These are phyloP conservation scores for Cervus canadensis DNA, from an alignment of 2,113 vertebrate species.

Conservation along the genomic window DNA sequence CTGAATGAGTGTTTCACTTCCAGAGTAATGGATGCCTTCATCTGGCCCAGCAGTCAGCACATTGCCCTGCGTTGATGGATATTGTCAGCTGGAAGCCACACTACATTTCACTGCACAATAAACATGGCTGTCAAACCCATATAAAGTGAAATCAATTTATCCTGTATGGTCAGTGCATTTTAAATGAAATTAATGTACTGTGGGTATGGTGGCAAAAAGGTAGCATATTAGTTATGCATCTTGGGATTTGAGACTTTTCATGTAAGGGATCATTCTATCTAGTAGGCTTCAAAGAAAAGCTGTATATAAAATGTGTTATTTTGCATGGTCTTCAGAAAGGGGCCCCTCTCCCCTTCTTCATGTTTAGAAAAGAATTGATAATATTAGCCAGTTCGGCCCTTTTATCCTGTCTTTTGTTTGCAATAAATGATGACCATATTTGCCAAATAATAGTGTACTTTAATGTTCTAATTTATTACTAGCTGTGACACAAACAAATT, in stretches of 20 bases:
- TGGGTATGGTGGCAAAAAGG: conserved; percentile 87
- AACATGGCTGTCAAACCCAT: conserved; percentile 99
- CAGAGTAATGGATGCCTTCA: conserved; percentile 99
- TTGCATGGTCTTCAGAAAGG: conserved; percentile 35
- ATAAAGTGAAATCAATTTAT: conserved; percentile 99
- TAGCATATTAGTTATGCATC: conserved; percentile 92
- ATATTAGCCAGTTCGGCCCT: neutral
- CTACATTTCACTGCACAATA: conserved; percentile 99
- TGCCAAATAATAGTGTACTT: conserved; percentile 56
- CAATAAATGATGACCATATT: conserved; percentile 38
- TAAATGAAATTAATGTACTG: conserved; percentile 99
- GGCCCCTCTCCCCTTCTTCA: neutral
- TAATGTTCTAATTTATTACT: conserved; percentile 67
- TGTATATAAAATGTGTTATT: conserved; percentile 38
- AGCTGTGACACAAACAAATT: conserved; percentile 58
- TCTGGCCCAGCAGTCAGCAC: conserved; percentile 98
- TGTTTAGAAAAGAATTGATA: conserved; percentile 29
- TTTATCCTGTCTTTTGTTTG: conserved; percentile 46
- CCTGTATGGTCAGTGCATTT: conserved; percentile 97
- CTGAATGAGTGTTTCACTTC: conserved; percentile 90
- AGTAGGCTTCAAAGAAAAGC: conserved; percentile 15
- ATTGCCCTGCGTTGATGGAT: conserved; percentile 98
- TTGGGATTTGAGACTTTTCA: conserved; percentile 74
- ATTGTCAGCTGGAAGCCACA: conserved; percentile 95
- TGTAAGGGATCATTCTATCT: conserved; percentile 68